Evolutionary conservation across 2,888 invertebrate species (phyloP), one percentile per base, ranked within the genome.

Genomic region (Venusia cambrica): DNA sequence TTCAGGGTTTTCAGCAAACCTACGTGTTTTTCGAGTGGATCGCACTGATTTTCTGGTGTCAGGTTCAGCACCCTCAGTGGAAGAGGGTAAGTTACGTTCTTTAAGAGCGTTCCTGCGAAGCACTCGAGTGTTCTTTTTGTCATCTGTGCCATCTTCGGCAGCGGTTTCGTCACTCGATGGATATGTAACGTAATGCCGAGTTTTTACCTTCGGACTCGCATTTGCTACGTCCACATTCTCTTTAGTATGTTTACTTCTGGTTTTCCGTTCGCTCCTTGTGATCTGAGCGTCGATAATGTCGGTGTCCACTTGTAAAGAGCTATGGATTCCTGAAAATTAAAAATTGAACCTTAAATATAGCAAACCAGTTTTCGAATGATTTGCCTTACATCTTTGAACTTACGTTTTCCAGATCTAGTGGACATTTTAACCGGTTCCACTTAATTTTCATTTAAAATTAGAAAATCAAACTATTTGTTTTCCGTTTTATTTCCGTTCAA

Each of bases 331-430:
- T 84, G 55, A 39, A 74, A 75, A 21, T 11, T 20, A 7, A 33
- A 26, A 17, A 4, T 25, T 12, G 11, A 4, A n/a, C n/a, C n/a
- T n/a, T n/a, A n/a, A n/a, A n/a, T n/a, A n/a, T n/a, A n/a, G n/a
- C n/a, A n/a, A n/a, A n/a, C n/a, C n/a, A n/a, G n/a, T n/a, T n/a
- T n/a, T n/a, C n/a, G n/a, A n/a, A n/a, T n/a, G n/a, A n/a, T n/a
- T n/a, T n/a, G n/a, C n/a, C n/a, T n/a, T n/a, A n/a, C n/a, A n/a
- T n/a, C n/a, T n/a, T n/a, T n/a, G n/a, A 38, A 73, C 79, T 74
- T 64, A 85, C 85, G 67, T 71, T 76, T 85, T 18, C 83, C 78
- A 32, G 84, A 83, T 60, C 84, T 72, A 2, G 84, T 85, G 41
- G 81, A 73, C 84, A 85, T 84, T 42, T 51, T 35, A 13, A 9